Percentiles rank a stretch among this genome's conserved stretches.
Conservation (phyloP, 2,113 vertebrate species). For the Hirundichthys speculiger region DNA sequence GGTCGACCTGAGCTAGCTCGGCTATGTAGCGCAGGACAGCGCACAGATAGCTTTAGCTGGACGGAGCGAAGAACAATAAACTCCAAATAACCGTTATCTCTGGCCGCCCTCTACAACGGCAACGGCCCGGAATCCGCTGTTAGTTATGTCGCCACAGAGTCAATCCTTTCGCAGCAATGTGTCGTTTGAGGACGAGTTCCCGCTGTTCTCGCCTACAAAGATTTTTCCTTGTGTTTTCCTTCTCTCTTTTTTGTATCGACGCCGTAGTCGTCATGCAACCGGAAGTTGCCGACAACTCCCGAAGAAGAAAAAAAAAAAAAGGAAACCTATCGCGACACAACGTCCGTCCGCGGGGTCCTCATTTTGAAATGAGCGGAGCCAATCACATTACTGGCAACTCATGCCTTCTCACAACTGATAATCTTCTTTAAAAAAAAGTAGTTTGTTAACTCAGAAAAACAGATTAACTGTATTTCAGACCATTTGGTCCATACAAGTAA, state of each 20-base stretch:
- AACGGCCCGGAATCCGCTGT: background rate
- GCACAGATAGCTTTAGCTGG: slow-evolving; percentile 67
- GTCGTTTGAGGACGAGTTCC: slow-evolving; percentile 47
- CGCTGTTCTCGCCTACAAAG: slow-evolving; percentile 56
- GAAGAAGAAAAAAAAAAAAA: slow-evolving; percentile 79
- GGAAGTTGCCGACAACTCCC: slow-evolving; percentile 76
- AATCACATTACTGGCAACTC: slow-evolving; percentile 44
- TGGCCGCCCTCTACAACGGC: background rate
- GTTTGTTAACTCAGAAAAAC: too few relatives aligned
- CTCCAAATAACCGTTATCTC: slow-evolving; percentile 53
- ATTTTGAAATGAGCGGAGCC: slow-evolving; percentile 64
- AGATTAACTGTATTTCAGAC: too few relatives aligned
- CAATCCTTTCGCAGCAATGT: background rate
- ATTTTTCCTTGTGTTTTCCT: slow-evolving; percentile 76
- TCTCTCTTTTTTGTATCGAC: slow-evolving; percentile 73
- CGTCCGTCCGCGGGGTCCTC: slow-evolving; percentile 58
- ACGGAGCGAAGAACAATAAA: slow-evolving; percentile 77
- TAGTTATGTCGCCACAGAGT: background rate
- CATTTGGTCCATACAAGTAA: too few relatives aligned
- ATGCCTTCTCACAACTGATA: background rate
- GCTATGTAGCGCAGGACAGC: slow-evolving; percentile 56
- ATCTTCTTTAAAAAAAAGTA: too few relatives aligned
- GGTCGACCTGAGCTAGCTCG: slow-evolving; percentile 55
- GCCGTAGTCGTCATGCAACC: slow-evolving; percentile 78
- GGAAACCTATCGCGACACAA: slow-evolving; percentile 64